These are phyloP conservation scores for Thamnaconus septentrionalis DNA, from an alignment of 2,113 vertebrate species.

Conservation along the genomic window DNA sequence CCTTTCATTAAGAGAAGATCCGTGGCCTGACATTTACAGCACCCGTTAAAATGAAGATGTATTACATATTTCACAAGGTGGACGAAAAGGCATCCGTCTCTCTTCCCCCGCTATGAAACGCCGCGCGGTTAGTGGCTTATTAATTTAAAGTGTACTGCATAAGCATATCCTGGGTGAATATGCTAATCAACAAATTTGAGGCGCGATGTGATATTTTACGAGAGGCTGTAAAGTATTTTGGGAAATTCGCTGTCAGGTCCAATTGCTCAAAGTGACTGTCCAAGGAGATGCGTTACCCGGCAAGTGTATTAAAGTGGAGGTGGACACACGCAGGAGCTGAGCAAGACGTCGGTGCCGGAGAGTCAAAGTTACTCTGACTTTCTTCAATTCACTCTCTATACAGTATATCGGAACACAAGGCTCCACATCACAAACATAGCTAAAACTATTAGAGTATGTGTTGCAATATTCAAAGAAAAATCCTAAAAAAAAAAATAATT, in stretches of 20 bases:
- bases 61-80: slow-evolving; percentile 73
- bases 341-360: too few relatives aligned
- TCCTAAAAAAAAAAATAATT: too few relatives aligned
- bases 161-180: slow-evolving; percentile 59
- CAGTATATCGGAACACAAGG: too few relatives aligned
- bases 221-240: slow-evolving; percentile 65
- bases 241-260: slow-evolving; percentile 65
- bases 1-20: slow-evolving; percentile 73
- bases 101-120: slow-evolving; percentile 47
- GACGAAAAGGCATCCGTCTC: slow-evolving; percentile 68
- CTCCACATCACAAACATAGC: too few relatives aligned
- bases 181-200: slow-evolving; percentile 72
- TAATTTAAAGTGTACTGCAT: slow-evolving; percentile 68
- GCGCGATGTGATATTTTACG: slow-evolving; percentile 66
- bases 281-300: slow-evolving; percentile 50
- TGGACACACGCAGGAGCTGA: slow-evolving; percentile 8
- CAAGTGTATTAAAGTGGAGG: slow-evolving; percentile 44
- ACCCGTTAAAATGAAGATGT: slow-evolving; percentile 75
- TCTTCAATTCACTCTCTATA: too few relatives aligned
- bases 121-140: slow-evolving; percentile 68
- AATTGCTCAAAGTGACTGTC: slow-evolving; percentile 60
- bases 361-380: too few relatives aligned
- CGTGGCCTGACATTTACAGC: slow-evolving; percentile 71
- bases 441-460: too few relatives aligned
- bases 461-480: too few relatives aligned